Evolutionary conservation across 2,113 vertebrate genomes (phyloP), one percentile per base, ranked within the genome.

Genomic region (Centropristis striata): DNA sequence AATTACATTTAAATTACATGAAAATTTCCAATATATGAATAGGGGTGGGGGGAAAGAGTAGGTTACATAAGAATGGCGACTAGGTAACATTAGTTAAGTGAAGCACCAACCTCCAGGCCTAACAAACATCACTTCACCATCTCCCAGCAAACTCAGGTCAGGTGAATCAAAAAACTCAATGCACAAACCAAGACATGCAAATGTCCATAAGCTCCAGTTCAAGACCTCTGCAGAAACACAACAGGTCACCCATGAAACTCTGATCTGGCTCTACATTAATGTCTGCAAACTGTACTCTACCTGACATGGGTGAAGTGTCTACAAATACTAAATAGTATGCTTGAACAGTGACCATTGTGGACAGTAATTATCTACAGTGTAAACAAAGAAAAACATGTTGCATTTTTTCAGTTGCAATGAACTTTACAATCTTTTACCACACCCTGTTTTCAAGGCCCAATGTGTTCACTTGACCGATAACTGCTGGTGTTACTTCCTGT

Each of bases 401-500:
- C 21, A 71, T 49, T 54, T 23, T 63, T 73, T n/a, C 39, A 44
- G 50, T 60, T 72, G 41, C 57, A 58, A 67, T 37, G 9, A 49
- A 50, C 67, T 63, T 37, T 57, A 21, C 55, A 60, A 36, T 60
- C 49, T 36, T 58, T 72, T 23, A 75, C 75, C 82, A 84, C 83
- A 36, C 73, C 78, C 71, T 58, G 71, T 49, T 49, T 70, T 59
- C 14, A 7, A 73, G 14, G 65, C 59, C 77, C 60, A 57, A 59
- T 44, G 27, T n/a, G 28, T 64, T 72, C 16, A 28, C 50, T 70
- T 75, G 63, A 83, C 74, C 75, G 54, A 72, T 57, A 81, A 63
- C 74, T 59, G 75, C 67, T 23, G 20, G 41, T 65, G 73, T 57
- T 68, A 47, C 66, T 64, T 87, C 80, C 68, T 81, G 69, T 58